phyloP scores from a whole-genome alignment of 2,113 vertebrate species.

The Alethe diademata region DNA sequence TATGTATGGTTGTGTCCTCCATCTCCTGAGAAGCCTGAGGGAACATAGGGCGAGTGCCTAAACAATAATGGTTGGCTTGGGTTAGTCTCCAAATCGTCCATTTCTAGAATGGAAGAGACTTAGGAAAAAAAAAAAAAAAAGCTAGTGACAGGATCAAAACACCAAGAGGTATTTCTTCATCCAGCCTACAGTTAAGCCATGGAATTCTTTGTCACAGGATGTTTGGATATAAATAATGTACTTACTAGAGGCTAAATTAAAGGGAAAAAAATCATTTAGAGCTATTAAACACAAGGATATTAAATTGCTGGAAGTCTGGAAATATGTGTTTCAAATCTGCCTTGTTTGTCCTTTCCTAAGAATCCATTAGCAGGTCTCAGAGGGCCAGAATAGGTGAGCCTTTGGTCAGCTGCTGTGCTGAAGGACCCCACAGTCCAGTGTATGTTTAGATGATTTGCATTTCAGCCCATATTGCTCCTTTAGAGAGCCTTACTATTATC shows the following conservation, averaged over 20 bases:
- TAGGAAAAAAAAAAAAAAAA: background rate
- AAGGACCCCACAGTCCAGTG: background rate
- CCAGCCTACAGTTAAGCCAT: background rate
- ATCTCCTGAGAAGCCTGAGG: background rate
- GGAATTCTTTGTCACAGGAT: background rate
- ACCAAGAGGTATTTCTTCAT: background rate
- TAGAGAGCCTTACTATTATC: background rate
- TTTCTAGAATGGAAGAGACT: background rate
- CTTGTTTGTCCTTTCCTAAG: background rate
- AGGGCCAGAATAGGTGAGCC: background rate
- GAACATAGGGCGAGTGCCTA: background rate
- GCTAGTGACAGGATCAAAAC: background rate
- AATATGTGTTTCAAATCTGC: background rate
- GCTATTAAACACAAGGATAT: background rate
- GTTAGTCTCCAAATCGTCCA: background rate
- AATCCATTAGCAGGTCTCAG: background rate
- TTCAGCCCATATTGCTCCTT: background rate
- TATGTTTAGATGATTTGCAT: background rate
- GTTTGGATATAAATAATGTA: background rate
- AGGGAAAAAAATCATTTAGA: background rate
- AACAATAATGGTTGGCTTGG: background rate
- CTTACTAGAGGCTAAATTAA: background rate
- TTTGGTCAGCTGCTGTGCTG: background rate
- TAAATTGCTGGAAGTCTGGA: background rate
- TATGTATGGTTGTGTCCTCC: background rate